Conservation (phyloP, 2,113 vertebrate genomes). For the Rhineura floridana region DNA sequence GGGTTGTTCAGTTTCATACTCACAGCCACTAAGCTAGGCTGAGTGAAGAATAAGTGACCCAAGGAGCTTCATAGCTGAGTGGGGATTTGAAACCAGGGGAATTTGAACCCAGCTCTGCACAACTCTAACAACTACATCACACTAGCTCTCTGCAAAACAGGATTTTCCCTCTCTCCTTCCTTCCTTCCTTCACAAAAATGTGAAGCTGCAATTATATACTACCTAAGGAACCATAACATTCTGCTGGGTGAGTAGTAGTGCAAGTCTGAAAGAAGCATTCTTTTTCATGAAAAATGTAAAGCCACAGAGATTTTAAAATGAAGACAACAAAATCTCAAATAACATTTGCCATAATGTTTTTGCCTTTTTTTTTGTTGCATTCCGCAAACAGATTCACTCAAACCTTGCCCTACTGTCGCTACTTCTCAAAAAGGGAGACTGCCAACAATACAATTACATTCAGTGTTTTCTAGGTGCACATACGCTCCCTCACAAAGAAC, state of each 20-base stretch:
- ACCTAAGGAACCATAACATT: neutral
- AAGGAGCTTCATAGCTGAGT: neutral
- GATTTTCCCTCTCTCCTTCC: too few relatives aligned
- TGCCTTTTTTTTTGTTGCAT: neutral
- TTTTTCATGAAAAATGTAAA: slow-evolving; percentile 6
- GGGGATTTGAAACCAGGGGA: neutral
- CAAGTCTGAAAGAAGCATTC: neutral
- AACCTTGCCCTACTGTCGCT: neutral
- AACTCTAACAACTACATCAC: neutral
- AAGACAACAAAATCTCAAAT: neutral
- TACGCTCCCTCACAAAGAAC: too few relatives aligned
- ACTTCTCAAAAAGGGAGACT: neutral
- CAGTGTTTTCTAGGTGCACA: neutral
- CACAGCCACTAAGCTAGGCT: neutral
- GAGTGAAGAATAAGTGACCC: neutral
- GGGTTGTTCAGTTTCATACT: neutral
- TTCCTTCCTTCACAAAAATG: neutral
- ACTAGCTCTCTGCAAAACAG: neutral
- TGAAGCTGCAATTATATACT: neutral
- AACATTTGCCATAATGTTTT: neutral
- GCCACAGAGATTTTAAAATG: neutral
- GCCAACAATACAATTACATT: neutral
- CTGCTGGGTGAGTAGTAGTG: neutral
- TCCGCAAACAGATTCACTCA: neutral
- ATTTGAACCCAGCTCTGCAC: neutral